Percentiles rank a stretch among this genome's conserved stretches.
These are phyloP conservation scores for Lepidurus couesii DNA, from an alignment of 1,140 invertebrate species.

Conservation along the genomic window DNA sequence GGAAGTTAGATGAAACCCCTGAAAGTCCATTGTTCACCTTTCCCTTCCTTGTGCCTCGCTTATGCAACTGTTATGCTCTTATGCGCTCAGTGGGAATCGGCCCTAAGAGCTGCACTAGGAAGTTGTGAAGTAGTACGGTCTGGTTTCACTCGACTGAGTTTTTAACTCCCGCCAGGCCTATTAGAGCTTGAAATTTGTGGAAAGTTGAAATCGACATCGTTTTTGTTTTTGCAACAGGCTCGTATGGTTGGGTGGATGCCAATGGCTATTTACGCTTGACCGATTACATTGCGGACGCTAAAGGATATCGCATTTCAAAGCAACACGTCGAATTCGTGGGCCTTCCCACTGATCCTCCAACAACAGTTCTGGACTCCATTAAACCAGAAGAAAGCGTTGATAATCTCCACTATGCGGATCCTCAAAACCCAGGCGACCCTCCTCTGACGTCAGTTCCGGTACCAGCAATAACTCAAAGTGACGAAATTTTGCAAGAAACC, in stretches of 20 bases:
- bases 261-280: conserved; percentile 69
- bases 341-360: conserved; percentile 41
- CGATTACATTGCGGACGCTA: conserved; percentile 76
- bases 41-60: too few species aligned
- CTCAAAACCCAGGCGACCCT: background rate
- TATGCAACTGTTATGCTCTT: too few species aligned
- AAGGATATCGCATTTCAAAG: conserved; percentile 70
- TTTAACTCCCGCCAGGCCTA: background rate
- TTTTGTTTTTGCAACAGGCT: conserved; percentile 36
- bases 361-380: conserved; percentile 58
- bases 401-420: conserved; percentile 37
- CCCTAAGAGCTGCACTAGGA: too few species aligned
- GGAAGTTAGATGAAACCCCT: too few species aligned
- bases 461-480: conserved; percentile 22
- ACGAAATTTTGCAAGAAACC: background rate
- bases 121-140: background rate
- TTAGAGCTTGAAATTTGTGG: conserved; percentile 46
- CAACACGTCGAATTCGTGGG: conserved; percentile 68
- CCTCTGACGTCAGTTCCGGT: background rate
- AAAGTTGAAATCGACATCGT: background rate
- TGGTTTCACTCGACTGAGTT: background rate
- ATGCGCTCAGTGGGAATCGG: too few species aligned
- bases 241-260: conserved; percentile 70
- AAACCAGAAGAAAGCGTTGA: conserved; percentile 58
- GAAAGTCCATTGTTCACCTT: too few species aligned